These are phyloP conservation scores for Neoseiulus cucumeris DNA, from an alignment of 1,140 invertebrate genomes.

Conservation along the genomic window DNA sequence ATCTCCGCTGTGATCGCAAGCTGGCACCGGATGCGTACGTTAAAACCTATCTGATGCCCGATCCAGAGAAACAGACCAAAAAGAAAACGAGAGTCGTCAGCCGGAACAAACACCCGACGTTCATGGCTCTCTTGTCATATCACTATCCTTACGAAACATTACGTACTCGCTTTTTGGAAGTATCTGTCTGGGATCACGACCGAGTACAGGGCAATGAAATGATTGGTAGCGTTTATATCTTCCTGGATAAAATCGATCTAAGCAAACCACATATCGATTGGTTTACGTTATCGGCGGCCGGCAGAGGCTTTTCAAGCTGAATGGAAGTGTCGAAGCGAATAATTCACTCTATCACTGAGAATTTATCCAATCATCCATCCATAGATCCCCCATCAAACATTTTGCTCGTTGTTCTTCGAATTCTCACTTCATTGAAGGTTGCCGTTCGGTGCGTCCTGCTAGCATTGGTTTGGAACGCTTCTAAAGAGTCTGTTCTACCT, in stretches of 20 bases:
- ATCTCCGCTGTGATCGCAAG: constrained; percentile 41
- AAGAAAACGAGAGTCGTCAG: constrained; percentile 82
- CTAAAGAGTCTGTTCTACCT: too few relatives aligned
- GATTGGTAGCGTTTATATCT: constrained; percentile 63
- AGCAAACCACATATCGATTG: constrained; percentile 40
- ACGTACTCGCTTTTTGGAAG: constrained; percentile 49
- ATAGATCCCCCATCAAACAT: background rate
- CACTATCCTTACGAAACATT: constrained; percentile 61
- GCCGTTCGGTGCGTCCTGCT: too few relatives aligned
- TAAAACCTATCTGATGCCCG: constrained; percentile 68
- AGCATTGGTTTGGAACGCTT: too few relatives aligned
- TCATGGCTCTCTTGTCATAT: constrained; percentile 76
- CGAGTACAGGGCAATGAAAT: constrained; percentile 87
- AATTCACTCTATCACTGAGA: background rate
- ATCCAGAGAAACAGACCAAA: constrained; percentile 51
- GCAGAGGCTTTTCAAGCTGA: constrained; percentile 10
- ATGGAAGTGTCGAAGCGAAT: background rate
- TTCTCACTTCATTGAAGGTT: too few relatives aligned
- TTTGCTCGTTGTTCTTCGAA: background rate
- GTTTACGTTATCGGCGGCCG: constrained; percentile 25
- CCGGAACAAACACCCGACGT: constrained; percentile 78
- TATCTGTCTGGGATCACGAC: constrained; percentile 86
- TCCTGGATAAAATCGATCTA: constrained; percentile 42
- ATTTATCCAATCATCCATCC: background rate
- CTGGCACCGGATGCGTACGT: constrained; percentile 61